phyloP scores from a whole-genome alignment of 2,888 invertebrate genomes.

The Hyppa rectilinea region DNA sequence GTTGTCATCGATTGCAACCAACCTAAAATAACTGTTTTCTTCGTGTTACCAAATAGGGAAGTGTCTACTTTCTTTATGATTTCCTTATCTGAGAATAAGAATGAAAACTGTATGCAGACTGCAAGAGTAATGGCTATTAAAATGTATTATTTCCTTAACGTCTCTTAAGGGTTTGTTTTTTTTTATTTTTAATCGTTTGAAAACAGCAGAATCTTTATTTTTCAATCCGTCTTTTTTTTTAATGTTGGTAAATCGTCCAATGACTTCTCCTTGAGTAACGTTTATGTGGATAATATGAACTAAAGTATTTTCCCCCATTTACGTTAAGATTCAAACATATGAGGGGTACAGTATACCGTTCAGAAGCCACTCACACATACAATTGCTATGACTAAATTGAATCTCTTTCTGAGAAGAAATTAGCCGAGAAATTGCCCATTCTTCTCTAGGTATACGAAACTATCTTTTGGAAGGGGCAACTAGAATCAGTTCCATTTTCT shows the following conservation, averaged over 20 bases:
- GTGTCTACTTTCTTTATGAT: conserved; percentile 15
- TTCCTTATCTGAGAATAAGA: conserved; percentile 1
- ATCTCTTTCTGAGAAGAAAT: not conserved
- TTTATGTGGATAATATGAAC: not conserved
- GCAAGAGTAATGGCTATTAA: not conserved
- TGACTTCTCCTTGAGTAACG: no score
- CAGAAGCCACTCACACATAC: not conserved
- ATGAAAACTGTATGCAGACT: not conserved
- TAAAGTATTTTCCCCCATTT: not conserved
- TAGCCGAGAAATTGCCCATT: no score
- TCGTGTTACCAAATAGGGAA: conserved; percentile 5
- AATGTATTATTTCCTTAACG: not conserved
- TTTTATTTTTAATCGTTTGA: no score
- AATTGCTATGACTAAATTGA: not conserved
- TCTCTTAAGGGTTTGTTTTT: no score
- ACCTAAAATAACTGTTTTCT: conserved; percentile 16
- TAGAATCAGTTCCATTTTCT: not conserved
- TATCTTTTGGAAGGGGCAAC: not conserved
- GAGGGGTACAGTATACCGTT: not conserved
- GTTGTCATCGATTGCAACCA: conserved; percentile 32
- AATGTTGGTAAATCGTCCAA: no score
- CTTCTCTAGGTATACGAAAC: not conserved
- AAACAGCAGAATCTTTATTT: not conserved
- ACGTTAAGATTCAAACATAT: not conserved
- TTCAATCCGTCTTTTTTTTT: no score